Percentiles rank a stretch among this genome's conserved stretches.
phyloP scores from a whole-genome alignment of 2,113 vertebrate genomes.

The Lepus timidus region DNA sequence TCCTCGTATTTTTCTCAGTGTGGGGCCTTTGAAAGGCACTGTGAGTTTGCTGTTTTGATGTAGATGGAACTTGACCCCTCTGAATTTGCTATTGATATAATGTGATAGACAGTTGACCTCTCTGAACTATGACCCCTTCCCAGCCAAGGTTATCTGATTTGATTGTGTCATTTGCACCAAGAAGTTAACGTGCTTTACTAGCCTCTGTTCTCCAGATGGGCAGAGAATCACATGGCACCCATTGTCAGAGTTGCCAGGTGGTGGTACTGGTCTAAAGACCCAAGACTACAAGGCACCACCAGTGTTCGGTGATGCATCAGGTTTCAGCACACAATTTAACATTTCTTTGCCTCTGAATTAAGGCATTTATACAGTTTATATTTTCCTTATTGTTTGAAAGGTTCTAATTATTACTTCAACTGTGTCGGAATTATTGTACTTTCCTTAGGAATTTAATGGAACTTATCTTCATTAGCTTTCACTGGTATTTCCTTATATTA shows the following conservation, averaged over 20 bases:
- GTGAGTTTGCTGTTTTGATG: conserved; percentile 63
- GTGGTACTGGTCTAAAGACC: not conserved
- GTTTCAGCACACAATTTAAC: not conserved
- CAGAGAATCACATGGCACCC: not conserved
- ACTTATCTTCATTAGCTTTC: conserved; percentile 65
- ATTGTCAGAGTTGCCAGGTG: not conserved
- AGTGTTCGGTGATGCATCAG: conserved; percentile 34
- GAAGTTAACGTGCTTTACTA: conserved; percentile 55
- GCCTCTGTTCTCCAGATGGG: conserved; percentile 43
- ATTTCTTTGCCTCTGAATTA: conserved; percentile 57
- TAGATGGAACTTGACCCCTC: not conserved
- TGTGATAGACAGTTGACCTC: conserved; percentile 41
- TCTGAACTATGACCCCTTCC: conserved; percentile 25
- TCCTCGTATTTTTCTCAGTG: conserved; percentile 53
- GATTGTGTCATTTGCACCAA: conserved; percentile 45
- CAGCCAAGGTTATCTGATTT: conserved; percentile 44
- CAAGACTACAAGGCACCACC: not conserved
- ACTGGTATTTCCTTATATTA: conserved; percentile 66
- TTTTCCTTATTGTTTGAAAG: conserved; percentile 52
- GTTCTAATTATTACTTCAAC: conserved; percentile 60
- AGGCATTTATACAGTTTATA: conserved; percentile 34
- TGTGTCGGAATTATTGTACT: conserved; percentile 61
- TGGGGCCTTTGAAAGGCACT: conserved; percentile 43
- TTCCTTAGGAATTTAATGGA: conserved; percentile 62
- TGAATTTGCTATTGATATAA: conserved; percentile 45